Base-by-base conservation (phyloP, 2,888 invertebrate species). In the Nebria brevicollis region DNA sequence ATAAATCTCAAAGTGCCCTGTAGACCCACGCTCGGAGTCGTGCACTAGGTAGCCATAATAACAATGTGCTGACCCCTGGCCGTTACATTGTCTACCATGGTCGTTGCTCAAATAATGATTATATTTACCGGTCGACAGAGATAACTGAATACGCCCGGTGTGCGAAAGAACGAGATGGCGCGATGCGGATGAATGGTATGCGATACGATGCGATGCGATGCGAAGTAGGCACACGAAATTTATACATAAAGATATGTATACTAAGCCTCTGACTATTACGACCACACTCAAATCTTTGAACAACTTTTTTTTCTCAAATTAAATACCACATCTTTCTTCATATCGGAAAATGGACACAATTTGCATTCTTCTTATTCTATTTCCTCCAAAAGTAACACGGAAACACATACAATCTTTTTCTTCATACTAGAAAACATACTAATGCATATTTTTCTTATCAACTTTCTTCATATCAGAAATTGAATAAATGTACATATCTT, bases 21-120 rank as follows among this genome's bases (percentile, higher is more conserved):
- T 15, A 43, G 73, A 43, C 73, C 73, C 73, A 73, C 73, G 73
- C 73, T 73, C 15, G 26, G 70, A 70, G 70, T 70, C 70, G 70
- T 70, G 70, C 70, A 70, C 70, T 26, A 26, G 70, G 70, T 70
- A 70, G 70, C 70, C 70, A 70, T 70, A 70, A 70, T 70, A 70
- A 70, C 70, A 70, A 70, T 70, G 70, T 70, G 70, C 70, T 70
- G 70, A 70, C 15, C 70, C 70, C 34, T 34, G 70, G 70, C 70
- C 70, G 70, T 70, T 70, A 70, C 70, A 70, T 70, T 70, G 70
- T 70, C 70, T 70, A 70, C 70, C 70, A 15, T 70, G 70, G 70
- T 70, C 34, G 70, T 70, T 70, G 70, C 70, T 70, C 70, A 70
- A 70, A 70, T 70, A 70, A 70, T 70, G 70, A 70, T 70, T 70